Evolutionary conservation across 2,888 invertebrate species (phyloP), one percentile per base, ranked within the genome.

Genomic region (Sclerodermus sp.): DNA sequence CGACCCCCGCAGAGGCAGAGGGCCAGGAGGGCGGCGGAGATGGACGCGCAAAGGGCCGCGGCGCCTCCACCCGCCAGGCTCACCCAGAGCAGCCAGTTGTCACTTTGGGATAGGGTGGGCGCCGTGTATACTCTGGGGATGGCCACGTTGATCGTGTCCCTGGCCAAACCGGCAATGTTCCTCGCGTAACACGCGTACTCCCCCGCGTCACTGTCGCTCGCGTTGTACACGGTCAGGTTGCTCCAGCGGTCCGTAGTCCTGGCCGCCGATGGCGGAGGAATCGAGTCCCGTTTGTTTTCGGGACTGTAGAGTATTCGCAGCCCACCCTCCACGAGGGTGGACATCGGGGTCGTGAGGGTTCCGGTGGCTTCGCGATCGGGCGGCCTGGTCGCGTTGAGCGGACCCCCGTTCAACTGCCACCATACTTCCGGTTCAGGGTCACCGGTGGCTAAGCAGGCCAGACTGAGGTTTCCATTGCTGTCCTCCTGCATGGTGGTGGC

Each of bases 361-460:
- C 58, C 60, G 4, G 63, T 46, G 31, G 66, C 59, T 0, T 51
- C 37, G 23, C 64, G 65, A 6, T 74, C 74, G 8, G 62, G 41
- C 2, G 51, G 15, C 32, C 45, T 66, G 3, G 66, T 72, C 0
- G 64, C 63, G 56, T 83, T 83, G 40, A 87, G 78, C 1, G 83
- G 81, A 46, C 83, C 83, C 0, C 91, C 90, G 67, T 93, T 92
- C 57, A 90, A 84, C 50, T 90, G 83, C 93, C 93, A 93, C 59
- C 86, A 85, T 14, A 93, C 86, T 67, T 86, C 86, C 0, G 94
- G 93, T 68, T 90, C 85, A 0, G 94, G 94, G 70, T 92, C 90
- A 0, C 93, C 93, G 40, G 85, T 85, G 2, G 91, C 87, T 72
- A 87, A 84, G 74, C 93, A 94, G 42, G 90, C 87, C 60, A 93